Conservation (phyloP, 2,113 vertebrate species). For the Oncorhynchus tshawytscha region DNA sequence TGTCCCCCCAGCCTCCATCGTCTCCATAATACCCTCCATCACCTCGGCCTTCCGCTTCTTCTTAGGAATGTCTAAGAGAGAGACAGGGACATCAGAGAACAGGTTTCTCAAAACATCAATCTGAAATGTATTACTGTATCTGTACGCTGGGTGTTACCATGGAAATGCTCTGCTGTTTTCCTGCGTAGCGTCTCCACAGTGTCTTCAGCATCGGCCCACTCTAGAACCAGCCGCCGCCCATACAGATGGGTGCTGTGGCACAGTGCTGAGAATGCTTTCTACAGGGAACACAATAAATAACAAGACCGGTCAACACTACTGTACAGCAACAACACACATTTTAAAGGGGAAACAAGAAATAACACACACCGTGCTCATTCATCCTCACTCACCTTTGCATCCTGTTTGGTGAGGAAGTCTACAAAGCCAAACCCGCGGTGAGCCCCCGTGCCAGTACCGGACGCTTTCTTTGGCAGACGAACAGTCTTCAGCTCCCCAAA, state of each 20-base stretch:
- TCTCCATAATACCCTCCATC: slow-evolving; percentile 84
- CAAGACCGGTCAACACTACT: slow-evolving; percentile 3
- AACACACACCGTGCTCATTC: background rate
- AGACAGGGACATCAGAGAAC: background rate
- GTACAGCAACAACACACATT: too few species aligned
- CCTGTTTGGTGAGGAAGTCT: slow-evolving; percentile 95
- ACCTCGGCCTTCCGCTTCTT: slow-evolving; percentile 72
- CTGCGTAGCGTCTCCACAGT: slow-evolving; percentile 84
- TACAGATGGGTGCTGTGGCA: slow-evolving; percentile 98
- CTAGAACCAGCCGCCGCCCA: slow-evolving; percentile 90
- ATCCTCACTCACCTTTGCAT: slow-evolving; percentile 86
- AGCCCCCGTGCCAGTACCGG: slow-evolving; percentile 81
- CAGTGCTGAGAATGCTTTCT: slow-evolving; percentile 91
- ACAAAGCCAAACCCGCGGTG: slow-evolving; percentile 94
- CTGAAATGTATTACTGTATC: background rate
- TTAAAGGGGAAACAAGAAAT: background rate
- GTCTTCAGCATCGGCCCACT: slow-evolving; percentile 91
- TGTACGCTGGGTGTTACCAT: slow-evolving; percentile 71
- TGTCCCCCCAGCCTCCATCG: slow-evolving; percentile 40
- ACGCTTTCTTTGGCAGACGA: slow-evolving; percentile 89
- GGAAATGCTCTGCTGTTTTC: slow-evolving; percentile 89
- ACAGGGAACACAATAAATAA: background rate
- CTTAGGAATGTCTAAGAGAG: slow-evolving; percentile 72
- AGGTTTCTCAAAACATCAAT: background rate
- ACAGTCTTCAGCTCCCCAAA: slow-evolving; percentile 96